Base-by-base conservation (phyloP, 2,888 invertebrate genomes). In the Chymomyza fuscimana region DNA sequence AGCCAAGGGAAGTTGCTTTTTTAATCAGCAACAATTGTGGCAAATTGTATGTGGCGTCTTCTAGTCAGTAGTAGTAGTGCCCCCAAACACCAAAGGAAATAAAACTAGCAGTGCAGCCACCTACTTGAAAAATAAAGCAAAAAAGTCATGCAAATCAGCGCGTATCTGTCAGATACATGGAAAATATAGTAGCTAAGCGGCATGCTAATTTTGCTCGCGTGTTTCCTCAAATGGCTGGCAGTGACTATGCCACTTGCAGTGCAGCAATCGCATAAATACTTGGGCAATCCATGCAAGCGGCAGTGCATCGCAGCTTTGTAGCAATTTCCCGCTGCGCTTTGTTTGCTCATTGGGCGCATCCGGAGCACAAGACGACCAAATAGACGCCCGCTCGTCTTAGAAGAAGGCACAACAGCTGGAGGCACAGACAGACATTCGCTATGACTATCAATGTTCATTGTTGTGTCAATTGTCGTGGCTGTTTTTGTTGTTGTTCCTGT, bases 311-410 rank as follows among this genome's bases (percentile, higher is more conserved):
- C n/a, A 67, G 76, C 76, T 77, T 82, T 71, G 72, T 78, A 73
- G 69, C 85, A 85, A 85, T 85, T 86, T 87, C 83, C 85, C 85
- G 85, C 86, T 77, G 81, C 78, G 86, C 87, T 87, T 88, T 88
- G 89, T 88, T 74, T 80, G 82, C 79, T 89, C 89, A 88, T 89
- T 88, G 89, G 88, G 87, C 85, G 86, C 87, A 88, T 88, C 87
- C 87, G 87, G 85, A 77, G 80, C 80, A 78, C 70, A 32, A 32
- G 65, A 36, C 54, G 19, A 46, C 50, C 19, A 25, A 36, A 62
- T 64, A 15, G 72, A 65, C 46, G 10, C 51, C 22, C 51, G 65
- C 59, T 59, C 36, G 61, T 60, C 60, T 70, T 65, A 59, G 59
- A n/a, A 25, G n/a, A 1, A 32, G 32, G 32, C 32, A 32, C 58